Conservation (phyloP, 2,113 vertebrate genomes). For the Larimichthys crocea region DNA sequence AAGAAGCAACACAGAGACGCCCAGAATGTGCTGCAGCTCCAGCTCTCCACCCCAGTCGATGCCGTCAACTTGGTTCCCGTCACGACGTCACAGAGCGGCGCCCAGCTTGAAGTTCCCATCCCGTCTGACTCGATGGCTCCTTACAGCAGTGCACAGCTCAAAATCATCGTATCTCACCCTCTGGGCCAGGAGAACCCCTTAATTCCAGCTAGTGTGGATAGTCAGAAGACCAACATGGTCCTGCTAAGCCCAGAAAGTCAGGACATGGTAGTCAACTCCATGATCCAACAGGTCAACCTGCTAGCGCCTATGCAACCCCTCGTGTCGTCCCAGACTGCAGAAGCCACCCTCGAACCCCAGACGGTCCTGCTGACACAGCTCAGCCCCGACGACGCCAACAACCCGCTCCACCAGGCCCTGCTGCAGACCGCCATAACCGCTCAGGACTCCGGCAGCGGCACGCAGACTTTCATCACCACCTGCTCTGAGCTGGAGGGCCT, state of each 20-base stretch:
- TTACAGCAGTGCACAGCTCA: conserved; percentile 87
- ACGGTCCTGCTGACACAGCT: conserved; percentile 86
- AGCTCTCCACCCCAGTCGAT: conserved; percentile 76
- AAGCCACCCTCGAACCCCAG: conserved; percentile 79
- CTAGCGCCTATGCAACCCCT: conserved; percentile 84
- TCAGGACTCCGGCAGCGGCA: conserved; percentile 73
- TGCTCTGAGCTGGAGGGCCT: conserved; percentile 95
- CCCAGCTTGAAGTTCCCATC: conserved; percentile 76
- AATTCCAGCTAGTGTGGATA: conserved; percentile 72
- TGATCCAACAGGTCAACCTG: conserved; percentile 92
- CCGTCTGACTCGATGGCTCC: conserved; percentile 73
- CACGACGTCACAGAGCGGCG: conserved; percentile 59
- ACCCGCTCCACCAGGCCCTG: conserved; percentile 85
- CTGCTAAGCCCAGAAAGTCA: conserved; percentile 84
- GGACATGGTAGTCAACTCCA: conserved; percentile 84
- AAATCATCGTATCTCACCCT: conserved; percentile 91
- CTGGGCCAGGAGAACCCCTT: conserved; percentile 80
- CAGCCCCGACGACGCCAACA: conserved; percentile 56
- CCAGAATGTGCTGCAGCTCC: conserved; percentile 77
- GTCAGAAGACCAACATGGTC: conserved; percentile 73
- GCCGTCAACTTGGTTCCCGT: conserved; percentile 37
- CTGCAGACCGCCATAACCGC: conserved; percentile 78
- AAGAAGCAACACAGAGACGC: conserved; percentile 91
- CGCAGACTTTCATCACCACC: conserved; percentile 87
- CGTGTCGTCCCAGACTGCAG: conserved; percentile 68